Conservation (phyloP, 2,113 vertebrate genomes). For the Saccopteryx leptura region DNA sequence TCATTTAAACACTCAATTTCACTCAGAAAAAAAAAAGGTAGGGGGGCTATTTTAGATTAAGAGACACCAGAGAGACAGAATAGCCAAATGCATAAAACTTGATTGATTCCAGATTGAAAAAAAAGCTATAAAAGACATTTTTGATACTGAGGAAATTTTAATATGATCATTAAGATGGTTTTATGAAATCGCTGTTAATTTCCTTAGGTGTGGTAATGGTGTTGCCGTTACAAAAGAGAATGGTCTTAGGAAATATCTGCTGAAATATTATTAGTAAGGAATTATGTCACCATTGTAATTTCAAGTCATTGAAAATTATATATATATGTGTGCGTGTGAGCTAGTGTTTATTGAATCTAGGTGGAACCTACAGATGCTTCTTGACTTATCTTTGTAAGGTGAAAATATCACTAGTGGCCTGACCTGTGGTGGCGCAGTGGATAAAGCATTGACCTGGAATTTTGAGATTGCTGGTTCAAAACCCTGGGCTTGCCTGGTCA, state of each 20-base stretch:
- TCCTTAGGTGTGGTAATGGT: neutral
- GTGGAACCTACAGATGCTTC: neutral
- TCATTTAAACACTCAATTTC: constrained; percentile 8
- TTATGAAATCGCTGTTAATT: neutral
- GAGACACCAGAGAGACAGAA: neutral
- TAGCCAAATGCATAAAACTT: neutral
- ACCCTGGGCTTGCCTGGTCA: too few relatives aligned
- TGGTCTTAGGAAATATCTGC: neutral
- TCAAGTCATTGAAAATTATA: neutral
- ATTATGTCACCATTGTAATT: neutral
- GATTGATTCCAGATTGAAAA: constrained; percentile 15
- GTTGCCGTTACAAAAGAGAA: neutral
- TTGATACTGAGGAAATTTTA: constrained; percentile 1
- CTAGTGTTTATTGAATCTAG: neutral
- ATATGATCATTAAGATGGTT: neutral
- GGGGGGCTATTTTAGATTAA: neutral
- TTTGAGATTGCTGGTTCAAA: too few relatives aligned
- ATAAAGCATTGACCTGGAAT: too few relatives aligned
- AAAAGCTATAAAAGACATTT: neutral
- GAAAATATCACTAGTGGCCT: neutral
- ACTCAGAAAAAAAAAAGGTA: neutral
- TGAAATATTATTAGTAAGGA: neutral
- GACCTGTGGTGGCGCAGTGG: too few relatives aligned
- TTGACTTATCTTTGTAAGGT: neutral
- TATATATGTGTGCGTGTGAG: neutral